These are phyloP conservation scores for Eupithecia inturbata DNA, from an alignment of 2,888 invertebrate species.

Conservation along the genomic window DNA sequence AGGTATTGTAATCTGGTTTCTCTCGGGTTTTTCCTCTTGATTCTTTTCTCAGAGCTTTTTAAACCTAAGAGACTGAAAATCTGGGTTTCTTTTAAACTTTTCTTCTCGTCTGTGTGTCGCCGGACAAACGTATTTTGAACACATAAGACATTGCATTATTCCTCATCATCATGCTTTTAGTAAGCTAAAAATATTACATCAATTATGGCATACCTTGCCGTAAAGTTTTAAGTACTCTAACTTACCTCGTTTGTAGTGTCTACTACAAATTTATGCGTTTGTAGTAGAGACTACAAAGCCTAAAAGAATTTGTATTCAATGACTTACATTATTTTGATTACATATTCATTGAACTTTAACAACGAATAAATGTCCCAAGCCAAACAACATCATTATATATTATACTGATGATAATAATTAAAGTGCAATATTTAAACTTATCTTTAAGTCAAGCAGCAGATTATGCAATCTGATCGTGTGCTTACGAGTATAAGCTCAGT, in stretches of 20 bases:
- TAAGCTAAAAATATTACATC: background rate
- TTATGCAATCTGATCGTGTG: background rate
- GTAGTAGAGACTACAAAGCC: constrained; percentile 1
- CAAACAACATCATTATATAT: constrained; percentile 9
- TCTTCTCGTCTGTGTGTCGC: background rate
- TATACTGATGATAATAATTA: constrained; percentile 9
- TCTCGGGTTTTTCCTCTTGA: background rate
- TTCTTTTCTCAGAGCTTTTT: background rate
- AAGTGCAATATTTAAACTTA: constrained; percentile 13
- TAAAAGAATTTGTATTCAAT: constrained; percentile 6
- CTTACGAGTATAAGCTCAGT: constrained; percentile 15
- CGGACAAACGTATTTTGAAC: background rate
- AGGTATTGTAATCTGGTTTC: background rate
- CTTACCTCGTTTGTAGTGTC: too few species aligned
- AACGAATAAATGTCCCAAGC: constrained; percentile 10
- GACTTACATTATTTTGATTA: constrained; percentile 4
- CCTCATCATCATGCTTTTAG: background rate
- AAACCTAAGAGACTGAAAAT: background rate
- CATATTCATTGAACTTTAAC: constrained; percentile 7
- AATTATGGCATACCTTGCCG: background rate
- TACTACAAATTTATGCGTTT: too few species aligned
- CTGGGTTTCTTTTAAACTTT: background rate
- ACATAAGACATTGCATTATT: background rate
- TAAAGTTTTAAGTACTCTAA: constrained; percentile 5
- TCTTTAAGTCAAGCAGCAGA: background rate